phyloP scores from a whole-genome alignment of 2,797 vertebrate species.

The Esox lucius region DNA sequence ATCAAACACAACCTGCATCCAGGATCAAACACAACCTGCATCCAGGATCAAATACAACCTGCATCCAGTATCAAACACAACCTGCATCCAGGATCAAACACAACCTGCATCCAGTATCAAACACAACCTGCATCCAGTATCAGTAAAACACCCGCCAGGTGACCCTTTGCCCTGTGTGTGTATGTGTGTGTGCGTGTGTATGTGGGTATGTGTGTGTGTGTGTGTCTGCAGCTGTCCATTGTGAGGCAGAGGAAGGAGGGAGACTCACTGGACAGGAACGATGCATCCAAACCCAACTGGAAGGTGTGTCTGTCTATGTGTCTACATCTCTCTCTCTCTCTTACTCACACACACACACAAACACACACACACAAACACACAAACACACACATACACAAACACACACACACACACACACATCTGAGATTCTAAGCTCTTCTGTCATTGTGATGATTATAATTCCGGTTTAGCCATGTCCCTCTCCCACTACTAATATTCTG shows the following conservation, averaged over 20 bases:
- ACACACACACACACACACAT: no score
- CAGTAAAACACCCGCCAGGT: no score
- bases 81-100: no score
- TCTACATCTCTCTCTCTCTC: slow-evolving; percentile 16
- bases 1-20: no score
- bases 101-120: no score
- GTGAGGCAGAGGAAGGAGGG: slow-evolving; percentile 76
- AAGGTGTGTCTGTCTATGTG: slow-evolving; percentile 52
- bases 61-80: no score
- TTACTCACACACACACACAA: no score
- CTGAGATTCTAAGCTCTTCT: slow-evolving; percentile 8
- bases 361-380: no score
- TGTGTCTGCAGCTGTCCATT: slow-evolving; percentile 66
- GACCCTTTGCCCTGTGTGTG: slow-evolving; percentile 2
- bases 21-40: no score
- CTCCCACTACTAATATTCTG: slow-evolving; percentile 15
- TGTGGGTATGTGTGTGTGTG: slow-evolving; percentile 26
- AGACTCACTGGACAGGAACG: slow-evolving; percentile 71
- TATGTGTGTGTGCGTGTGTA: slow-evolving; percentile 13
- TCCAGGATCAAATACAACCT: no score
- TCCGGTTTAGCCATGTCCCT: slow-evolving; percentile 10
- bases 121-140: no score
- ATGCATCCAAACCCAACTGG: slow-evolving; percentile 78
- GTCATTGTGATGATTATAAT: slow-evolving; percentile 20
- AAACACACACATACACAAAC: no score